Conservation (phyloP, 2,888 invertebrate species). For the Ectemnius lituratus region DNA sequence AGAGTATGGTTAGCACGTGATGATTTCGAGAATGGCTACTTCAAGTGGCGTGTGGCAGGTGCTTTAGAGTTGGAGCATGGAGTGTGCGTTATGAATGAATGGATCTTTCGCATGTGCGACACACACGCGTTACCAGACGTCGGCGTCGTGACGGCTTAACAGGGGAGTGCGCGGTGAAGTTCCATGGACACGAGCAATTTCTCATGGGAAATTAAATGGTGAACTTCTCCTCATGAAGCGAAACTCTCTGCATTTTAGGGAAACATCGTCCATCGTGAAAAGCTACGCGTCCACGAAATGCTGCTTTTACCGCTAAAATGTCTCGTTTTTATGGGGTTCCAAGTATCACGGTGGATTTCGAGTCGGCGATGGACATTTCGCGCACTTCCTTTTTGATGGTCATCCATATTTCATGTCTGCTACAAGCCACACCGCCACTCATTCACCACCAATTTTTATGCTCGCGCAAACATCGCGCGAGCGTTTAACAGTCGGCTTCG, state of each 20-base stretch:
- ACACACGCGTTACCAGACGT: constrained; percentile 35
- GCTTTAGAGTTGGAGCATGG: constrained; percentile 54
- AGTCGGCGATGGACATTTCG: constrained; percentile 25
- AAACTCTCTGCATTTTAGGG: constrained; percentile 46
- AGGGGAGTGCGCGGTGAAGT: neutral
- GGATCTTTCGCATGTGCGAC: constrained; percentile 55
- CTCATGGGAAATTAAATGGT: constrained; percentile 72
- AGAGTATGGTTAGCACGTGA: constrained; percentile 66
- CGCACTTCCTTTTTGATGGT: neutral
- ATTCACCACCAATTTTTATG: constrained; percentile 1
- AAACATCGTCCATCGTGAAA: constrained; percentile 49
- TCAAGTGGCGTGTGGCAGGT: constrained; percentile 57
- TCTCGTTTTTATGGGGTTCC: constrained; percentile 44
- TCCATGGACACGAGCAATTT: constrained; percentile 64
- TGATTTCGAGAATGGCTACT: constrained; percentile 68
- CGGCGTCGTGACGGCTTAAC: neutral
- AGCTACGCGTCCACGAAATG: constrained; percentile 37
- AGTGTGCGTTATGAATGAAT: constrained; percentile 65
- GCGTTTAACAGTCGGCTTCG: neutral
- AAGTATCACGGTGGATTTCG: constrained; percentile 28
- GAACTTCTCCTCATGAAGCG: constrained; percentile 58
- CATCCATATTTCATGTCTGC: neutral
- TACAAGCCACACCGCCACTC: too few relatives aligned
- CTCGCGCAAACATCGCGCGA: neutral
- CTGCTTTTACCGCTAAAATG: constrained; percentile 31